These are phyloP conservation scores for Zaprionus gabonicus DNA, from an alignment of 1,140 invertebrate genomes.

Conservation along the genomic window DNA sequence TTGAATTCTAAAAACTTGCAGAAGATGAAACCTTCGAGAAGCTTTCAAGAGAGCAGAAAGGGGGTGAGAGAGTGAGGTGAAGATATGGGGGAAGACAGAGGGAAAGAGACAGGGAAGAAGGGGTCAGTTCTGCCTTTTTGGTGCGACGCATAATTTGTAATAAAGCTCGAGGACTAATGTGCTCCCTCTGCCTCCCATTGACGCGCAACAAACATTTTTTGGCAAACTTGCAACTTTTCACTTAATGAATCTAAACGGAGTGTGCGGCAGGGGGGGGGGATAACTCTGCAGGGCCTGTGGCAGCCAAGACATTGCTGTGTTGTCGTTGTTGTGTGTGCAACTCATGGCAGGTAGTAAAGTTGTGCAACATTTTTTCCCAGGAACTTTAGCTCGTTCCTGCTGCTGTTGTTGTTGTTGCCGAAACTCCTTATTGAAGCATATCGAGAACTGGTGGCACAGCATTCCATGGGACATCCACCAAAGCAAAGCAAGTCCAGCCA, in stretches of 20 bases:
- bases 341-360: constrained; percentile 71
- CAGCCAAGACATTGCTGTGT: constrained; percentile 53
- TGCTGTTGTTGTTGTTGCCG: constrained; percentile 21
- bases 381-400: constrained; percentile 55
- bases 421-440: constrained; percentile 74
- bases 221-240: constrained; percentile 79
- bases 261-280: not conserved
- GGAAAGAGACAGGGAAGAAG: constrained; percentile 1
- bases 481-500: constrained; percentile 7
- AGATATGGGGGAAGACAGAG: not conserved
- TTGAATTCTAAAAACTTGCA: constrained; percentile 49
- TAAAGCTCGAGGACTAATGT: constrained; percentile 80
- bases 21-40: not conserved
- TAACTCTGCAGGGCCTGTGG: not conserved
- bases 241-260: constrained; percentile 79
- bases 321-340: constrained; percentile 19
- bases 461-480: constrained; percentile 82
- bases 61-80: constrained; percentile 10
- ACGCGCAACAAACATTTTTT: constrained; percentile 74
- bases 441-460: constrained; percentile 77
- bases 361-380: constrained; percentile 83
- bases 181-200: constrained; percentile 50
- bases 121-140: constrained; percentile 8
- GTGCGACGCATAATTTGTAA: constrained; percentile 81
- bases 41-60: not conserved